Evolutionary conservation across 2,797 vertebrate genomes (phyloP).

Genomic region (Melopsittacus undulatus): DNA sequence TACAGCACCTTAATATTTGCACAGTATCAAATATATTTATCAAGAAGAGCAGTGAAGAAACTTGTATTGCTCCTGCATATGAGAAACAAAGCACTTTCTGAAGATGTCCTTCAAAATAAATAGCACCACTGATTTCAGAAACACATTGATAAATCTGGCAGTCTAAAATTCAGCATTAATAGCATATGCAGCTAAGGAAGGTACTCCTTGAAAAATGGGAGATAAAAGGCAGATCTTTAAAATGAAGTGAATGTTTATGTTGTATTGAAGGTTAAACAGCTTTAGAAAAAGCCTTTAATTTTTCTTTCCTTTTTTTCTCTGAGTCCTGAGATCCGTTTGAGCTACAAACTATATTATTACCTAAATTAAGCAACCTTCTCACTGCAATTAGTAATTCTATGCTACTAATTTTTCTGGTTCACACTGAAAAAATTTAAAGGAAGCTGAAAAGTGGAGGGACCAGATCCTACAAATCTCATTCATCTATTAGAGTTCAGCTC

Average conservation of each 20-base stretch:
- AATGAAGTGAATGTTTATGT: not conserved
- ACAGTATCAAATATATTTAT: not conserved
- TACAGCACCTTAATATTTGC: not conserved
- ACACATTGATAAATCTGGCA: not conserved
- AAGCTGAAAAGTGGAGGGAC: not conserved
- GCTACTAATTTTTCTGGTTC: not conserved
- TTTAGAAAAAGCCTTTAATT: not conserved
- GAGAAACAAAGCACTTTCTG: not conserved
- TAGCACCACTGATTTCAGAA: not conserved
- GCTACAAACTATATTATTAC: not conserved
- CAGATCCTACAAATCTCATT: not conserved
- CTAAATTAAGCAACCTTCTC: not conserved
- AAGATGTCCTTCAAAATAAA: not conserved
- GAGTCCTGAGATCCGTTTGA: not conserved
- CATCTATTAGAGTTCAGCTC: not conserved
- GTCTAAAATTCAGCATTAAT: not conserved
- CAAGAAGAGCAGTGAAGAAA: not conserved
- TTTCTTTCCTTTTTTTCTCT: not conserved
- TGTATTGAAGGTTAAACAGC: not conserved
- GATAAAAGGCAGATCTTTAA: not conserved
- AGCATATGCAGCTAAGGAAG: not conserved
- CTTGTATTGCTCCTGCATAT: not conserved
- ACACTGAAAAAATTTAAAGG: not conserved
- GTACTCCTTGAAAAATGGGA: not conserved
- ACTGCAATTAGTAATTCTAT: not conserved